Conservation (phyloP, 2,113 vertebrate genomes). For the Lampris incognitus region DNA sequence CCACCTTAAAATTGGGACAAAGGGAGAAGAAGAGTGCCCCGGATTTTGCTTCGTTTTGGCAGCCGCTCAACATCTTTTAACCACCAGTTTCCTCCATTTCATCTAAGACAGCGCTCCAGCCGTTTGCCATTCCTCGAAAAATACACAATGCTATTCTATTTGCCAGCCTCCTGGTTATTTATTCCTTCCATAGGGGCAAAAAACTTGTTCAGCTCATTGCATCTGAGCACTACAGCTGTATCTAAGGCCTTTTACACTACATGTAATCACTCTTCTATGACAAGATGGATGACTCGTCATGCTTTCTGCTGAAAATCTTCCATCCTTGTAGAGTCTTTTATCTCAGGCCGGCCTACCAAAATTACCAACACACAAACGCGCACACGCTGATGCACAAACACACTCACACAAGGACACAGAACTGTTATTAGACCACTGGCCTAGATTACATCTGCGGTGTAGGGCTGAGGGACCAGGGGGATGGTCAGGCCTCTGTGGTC, state of each 20-base stretch:
- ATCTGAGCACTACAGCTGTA: constrained; percentile 75
- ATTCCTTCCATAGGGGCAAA: constrained; percentile 69
- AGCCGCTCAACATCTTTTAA: constrained; percentile 32
- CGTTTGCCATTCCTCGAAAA: constrained; percentile 58
- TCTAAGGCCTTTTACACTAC: constrained; percentile 61
- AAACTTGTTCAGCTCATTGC: constrained; percentile 75
- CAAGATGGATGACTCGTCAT: constrained; percentile 76
- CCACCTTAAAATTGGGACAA: constrained; percentile 22
- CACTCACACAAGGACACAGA: constrained; percentile 7
- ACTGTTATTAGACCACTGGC: constrained; percentile 32
- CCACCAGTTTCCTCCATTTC: constrained; percentile 5
- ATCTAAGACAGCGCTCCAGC: constrained; percentile 28
- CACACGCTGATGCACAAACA: not conserved
- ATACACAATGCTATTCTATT: constrained; percentile 58
- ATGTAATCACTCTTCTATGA: constrained; percentile 77
- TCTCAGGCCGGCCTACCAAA: constrained; percentile 48
- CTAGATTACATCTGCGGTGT: constrained; percentile 48
- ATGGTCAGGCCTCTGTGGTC: constrained; percentile 22
- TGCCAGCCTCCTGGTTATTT: constrained; percentile 65
- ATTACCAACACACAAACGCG: not conserved
- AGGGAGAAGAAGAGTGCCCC: constrained; percentile 14
- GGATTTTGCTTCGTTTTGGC: constrained; percentile 27
- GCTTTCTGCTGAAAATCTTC: constrained; percentile 71
- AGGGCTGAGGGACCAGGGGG: constrained; percentile 37
- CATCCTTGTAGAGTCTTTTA: constrained; percentile 62